A percentile compares a stretch with the other conserved stretches of the same genome.
Evolutionary conservation across 2,888 invertebrate species (phyloP).

Genomic region (Eupithecia dodoneata): DNA sequence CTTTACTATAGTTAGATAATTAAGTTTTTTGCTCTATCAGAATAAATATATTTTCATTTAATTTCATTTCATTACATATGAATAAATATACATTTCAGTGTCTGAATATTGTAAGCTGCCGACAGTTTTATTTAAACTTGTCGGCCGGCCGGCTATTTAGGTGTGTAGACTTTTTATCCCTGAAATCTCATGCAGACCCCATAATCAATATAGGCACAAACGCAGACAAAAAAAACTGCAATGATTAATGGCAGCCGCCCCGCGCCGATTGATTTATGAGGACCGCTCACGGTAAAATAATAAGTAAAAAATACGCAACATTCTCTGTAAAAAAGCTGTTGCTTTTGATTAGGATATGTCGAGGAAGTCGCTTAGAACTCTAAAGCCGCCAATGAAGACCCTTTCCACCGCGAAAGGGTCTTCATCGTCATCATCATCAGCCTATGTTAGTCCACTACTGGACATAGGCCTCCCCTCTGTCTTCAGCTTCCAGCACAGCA

Average conservation of each 20-base stretch:
- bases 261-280: slow-evolving; percentile 25
- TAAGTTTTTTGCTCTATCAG: no score
- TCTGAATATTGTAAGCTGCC: neutral
- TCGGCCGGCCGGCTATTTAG: neutral
- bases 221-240: slow-evolving; percentile 31
- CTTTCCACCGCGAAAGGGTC: no score
- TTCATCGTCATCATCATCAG: no score
- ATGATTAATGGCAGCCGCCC: slow-evolving; percentile 33
- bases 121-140: neutral
- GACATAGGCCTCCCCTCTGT: no score
- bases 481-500: no score
- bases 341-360: neutral
- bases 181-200: neutral
- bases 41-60: no score
- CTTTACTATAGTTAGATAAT: no score
- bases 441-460: no score
- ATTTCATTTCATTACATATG: no score
- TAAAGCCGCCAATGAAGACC: no score
- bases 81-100: no score
- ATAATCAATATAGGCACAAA: slow-evolving; percentile 5
- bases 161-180: neutral
- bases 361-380: neutral
- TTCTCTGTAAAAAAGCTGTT: neutral
- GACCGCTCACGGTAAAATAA: slow-evolving; percentile 3
- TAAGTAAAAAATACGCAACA: slow-evolving; percentile 3